Evolutionary conservation across 2,797 vertebrate genomes (phyloP).

Genomic region (Myotis pilosus): DNA sequence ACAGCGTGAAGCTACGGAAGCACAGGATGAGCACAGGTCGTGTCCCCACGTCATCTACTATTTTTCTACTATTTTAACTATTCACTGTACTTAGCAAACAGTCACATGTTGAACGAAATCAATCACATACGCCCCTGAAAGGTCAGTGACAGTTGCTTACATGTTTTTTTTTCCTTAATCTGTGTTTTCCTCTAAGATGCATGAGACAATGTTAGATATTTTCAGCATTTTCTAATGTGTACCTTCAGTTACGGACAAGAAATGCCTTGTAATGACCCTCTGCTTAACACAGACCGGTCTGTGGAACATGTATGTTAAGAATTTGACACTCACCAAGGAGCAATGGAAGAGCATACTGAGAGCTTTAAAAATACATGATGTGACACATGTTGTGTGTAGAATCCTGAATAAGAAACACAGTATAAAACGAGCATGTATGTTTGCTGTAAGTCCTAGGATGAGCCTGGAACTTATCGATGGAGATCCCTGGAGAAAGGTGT

Average conservation of each 20-base stretch:
- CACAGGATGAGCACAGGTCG: constrained; percentile 28
- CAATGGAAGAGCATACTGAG: background rate
- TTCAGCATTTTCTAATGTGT: constrained; percentile 9
- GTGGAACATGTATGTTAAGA: background rate
- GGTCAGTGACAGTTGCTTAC: background rate
- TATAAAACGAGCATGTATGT: background rate
- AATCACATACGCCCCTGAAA: background rate
- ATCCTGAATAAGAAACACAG: background rate
- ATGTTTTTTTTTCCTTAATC: constrained; percentile 49
- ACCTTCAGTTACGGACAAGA: constrained; percentile 15
- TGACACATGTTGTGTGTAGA: background rate
- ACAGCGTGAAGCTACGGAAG: constrained; percentile 90
- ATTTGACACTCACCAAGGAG: background rate
- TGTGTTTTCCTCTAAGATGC: background rate
- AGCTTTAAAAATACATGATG: background rate
- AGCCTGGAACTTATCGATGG: background rate
- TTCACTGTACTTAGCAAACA: background rate
- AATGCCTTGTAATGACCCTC: constrained; percentile 6
- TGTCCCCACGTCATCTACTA: background rate
- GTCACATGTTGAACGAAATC: constrained; percentile 14
- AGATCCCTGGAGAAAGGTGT: background rate
- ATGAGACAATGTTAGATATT: background rate
- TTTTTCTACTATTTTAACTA: background rate
- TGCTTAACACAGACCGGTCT: background rate
- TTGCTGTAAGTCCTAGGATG: background rate